Evolutionary conservation across 2,113 vertebrate genomes (phyloP), one percentile per base, ranked within the genome.

Genomic region (Phrynosoma blainvillii): DNA sequence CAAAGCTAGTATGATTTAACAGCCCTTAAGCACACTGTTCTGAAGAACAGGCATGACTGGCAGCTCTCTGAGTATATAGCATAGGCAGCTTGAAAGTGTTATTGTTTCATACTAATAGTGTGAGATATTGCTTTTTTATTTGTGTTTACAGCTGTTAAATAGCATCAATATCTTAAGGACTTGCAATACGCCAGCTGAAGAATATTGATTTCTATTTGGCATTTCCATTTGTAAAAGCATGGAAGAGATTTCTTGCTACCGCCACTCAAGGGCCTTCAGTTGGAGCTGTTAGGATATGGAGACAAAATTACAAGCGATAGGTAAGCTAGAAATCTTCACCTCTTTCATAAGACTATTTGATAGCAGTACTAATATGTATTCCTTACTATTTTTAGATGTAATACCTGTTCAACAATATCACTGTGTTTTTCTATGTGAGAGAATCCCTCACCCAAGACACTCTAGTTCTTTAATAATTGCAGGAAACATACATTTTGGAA

Each of bases 171-270:
- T 89, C 86, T 93, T 89, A 80, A 89, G 81, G 87, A 90, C 18
- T 86, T 90, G 80, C 87, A 52, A 74, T 91, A 91, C 89, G 77
- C 83, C 87, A 71, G 83, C 83, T 94, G 92, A 90, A 86, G 81
- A 84, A 56, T 90, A 93, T 89, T 93, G 90, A 94, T 92, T 95
- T 89, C 65, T 74, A 87, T 90, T 94, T 94, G 86, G 92, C 85
- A 92, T 88, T 66, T 59, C 66, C 62, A 91, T 40, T n/a, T 87
- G 90, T 93, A 86, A 71, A 91, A 82, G 42, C 70, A 86, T 89
- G 91, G 52, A 85, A 92, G 71, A 70, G 6, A 47, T 47, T 90
- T 93, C 90, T 85, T 91, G 91, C 86, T 85, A 76, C 85, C 88
- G 84, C 85, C 80, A 91, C 12, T 93, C 75, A 84, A 62, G 56